Base-by-base conservation (phyloP, 2,797 vertebrate species). In the Caiman crocodilus region DNA sequence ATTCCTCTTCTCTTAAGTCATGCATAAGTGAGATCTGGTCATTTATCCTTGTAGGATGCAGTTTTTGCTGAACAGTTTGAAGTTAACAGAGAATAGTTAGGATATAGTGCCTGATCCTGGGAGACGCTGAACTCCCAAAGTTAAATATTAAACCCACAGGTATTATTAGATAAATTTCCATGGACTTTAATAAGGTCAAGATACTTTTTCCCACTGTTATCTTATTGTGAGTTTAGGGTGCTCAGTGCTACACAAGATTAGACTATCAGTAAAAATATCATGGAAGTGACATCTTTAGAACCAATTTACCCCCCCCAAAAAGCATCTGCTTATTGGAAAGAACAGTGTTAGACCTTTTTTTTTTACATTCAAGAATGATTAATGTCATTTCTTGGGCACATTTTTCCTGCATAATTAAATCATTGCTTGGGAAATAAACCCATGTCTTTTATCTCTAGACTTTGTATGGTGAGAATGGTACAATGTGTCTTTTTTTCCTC, bases 101-200 rank as follows among this genome's bases (percentile, higher is more conserved):
- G 50, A 1, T 60, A 2, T 28, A 88, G 6, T 16, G 92, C 6
- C 12, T 15, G 79, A 20, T 56, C 87, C 77, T 94, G 65, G 87
- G 71, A 57, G 81, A 42, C 77, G 78, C 75, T 76, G 5, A 57
- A 71, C 94, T 91, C 82, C 28, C 23, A 61, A 0, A 58, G 17
- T 71, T 28, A 93, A 89, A 67, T 83, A 89, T 80, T 82, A 85
- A 94, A 59, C 14, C 6, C 83, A 92, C 90, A 0, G 0, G 84
- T 83, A 75, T 58, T 55, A 73, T 1, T 2, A 64, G 84, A 77
- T 91, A 96, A 93, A 91, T 67, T 55, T 80, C 71, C 56, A 8
- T 84, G 92, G 56, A 74, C 95, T 92, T 91, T 80, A 88, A 88
- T 64, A 79, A 91, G 63, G 76, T 95, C 59, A 89, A 76, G 89